Evolutionary conservation across 2,113 vertebrate species (phyloP).

Genomic region (Pangasianodon hypophthalmus): DNA sequence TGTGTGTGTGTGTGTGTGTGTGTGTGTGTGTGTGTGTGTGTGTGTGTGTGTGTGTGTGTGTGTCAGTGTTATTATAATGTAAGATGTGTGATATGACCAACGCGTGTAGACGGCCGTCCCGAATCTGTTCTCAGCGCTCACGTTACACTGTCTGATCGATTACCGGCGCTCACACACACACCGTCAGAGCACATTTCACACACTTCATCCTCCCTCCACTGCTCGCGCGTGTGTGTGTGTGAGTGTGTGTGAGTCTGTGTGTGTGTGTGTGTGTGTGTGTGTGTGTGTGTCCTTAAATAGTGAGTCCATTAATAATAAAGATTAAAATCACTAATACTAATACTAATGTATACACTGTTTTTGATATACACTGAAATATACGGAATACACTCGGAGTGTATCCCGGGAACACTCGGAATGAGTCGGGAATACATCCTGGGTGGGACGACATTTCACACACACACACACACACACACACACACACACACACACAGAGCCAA

Average conservation of each 20-base stretch:
- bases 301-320: too few species aligned
- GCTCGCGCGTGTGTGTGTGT: neutral
- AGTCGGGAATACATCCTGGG: too few species aligned
- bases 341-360: too few species aligned
- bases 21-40: neutral
- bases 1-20: neutral
- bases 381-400: too few species aligned
- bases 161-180: constrained; percentile 82
- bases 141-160: constrained; percentile 98
- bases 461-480: too few species aligned
- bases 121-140: constrained; percentile 85
- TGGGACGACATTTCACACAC: too few species aligned
- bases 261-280: constrained; percentile 32
- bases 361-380: too few species aligned
- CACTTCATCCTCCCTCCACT: constrained; percentile 68
- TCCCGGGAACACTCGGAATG: too few species aligned
- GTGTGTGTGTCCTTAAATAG: constrained; percentile 55
- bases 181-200: constrained; percentile 95
- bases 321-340: too few species aligned
- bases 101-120: constrained; percentile 97
- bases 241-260: constrained; percentile 47
- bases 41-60: constrained; percentile 5
- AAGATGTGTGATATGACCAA: constrained; percentile 94
- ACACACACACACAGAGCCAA: too few species aligned
- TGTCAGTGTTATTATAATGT: constrained; percentile 83